Evolutionary conservation across 2,797 vertebrate species (phyloP).

Genomic region (Lacerta bilineata): DNA sequence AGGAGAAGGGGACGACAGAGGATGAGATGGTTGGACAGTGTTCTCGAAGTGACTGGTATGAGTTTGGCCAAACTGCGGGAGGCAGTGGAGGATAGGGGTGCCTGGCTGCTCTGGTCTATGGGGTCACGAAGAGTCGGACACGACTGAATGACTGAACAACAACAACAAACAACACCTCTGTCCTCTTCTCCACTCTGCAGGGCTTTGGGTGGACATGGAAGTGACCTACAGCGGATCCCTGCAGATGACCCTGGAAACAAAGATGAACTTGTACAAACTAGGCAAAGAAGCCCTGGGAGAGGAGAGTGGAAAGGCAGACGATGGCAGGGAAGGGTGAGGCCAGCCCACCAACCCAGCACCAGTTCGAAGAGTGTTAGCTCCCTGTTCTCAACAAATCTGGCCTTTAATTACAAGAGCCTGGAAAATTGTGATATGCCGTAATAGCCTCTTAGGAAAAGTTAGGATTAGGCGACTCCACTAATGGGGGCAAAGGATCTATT

Average conservation of each 20-base stretch:
- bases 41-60: too few relatives aligned
- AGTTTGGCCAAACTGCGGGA: too few relatives aligned
- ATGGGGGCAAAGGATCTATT: neutral
- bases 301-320: constrained; percentile 72
- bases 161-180: too few relatives aligned
- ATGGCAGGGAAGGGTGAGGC: constrained; percentile 77
- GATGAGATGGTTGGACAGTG: too few relatives aligned
- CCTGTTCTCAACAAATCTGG: neutral
- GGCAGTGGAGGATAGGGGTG: too few relatives aligned
- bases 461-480: neutral
- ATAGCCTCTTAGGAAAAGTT: neutral
- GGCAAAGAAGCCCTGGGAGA: constrained; percentile 84
- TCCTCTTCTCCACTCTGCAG: constrained; percentile 67
- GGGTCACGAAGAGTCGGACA: too few relatives aligned
- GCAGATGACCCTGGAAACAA: constrained; percentile 93
- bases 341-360: accelerated
- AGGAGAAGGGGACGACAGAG: too few relatives aligned
- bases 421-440: neutral
- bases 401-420: neutral
- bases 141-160: too few relatives aligned
- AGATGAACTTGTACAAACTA: constrained; percentile 91
- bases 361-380: neutral
- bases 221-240: constrained; percentile 87
- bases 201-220: constrained; percentile 90
- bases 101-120: too few relatives aligned